Base-by-base conservation (phyloP, 2,888 invertebrate genomes). In the Lottia gigantea region DNA sequence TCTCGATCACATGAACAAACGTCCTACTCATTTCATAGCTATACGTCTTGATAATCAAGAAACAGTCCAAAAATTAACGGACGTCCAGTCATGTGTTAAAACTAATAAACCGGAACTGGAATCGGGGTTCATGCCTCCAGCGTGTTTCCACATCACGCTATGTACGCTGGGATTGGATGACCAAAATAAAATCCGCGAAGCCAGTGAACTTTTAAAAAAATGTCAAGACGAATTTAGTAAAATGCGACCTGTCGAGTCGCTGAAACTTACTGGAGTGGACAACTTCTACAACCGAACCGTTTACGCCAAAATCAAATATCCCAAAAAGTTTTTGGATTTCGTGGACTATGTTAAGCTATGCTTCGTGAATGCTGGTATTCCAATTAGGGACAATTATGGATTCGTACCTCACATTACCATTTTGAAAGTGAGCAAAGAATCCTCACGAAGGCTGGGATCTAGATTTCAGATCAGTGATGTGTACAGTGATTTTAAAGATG, bases 341-440 rank as follows among this genome's bases (percentile, higher is more conserved):
- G 78, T 76, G 16, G 68, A 82, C 14, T 67, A 76, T 19, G 63
- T 87, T 25, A 72, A 76, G 26, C 62, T 72, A 25, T 67, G 74
- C 49, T 63, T 86, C 7, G 47, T 61, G 12, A 71, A 77, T 40
- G 72, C 67, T 15, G 82, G 82, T 11, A 70, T 85, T 1, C 76
- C 76, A 7, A 78, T 84, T 3, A 79, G 83, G 11, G 85, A 76
- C 31, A 82, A 81, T 76, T 83, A 80, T 76, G 82, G 83, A 15
- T 87, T 86, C 74, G 80, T 83, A 7, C 87, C 88, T 6, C 88
- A 88, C 75, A 77, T 88, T 74, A 88, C 87, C 15, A 45, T 88
- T 26, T 68, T 86, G 63, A 88, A 88, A 64, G 72, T 85, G 0
- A 78, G 77, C 55, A 73, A 83, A 40, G 78, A 80, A 12, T 74